Evolutionary conservation across 2,113 vertebrate genomes (phyloP).

Genomic region (Thunnus thynnus): DNA sequence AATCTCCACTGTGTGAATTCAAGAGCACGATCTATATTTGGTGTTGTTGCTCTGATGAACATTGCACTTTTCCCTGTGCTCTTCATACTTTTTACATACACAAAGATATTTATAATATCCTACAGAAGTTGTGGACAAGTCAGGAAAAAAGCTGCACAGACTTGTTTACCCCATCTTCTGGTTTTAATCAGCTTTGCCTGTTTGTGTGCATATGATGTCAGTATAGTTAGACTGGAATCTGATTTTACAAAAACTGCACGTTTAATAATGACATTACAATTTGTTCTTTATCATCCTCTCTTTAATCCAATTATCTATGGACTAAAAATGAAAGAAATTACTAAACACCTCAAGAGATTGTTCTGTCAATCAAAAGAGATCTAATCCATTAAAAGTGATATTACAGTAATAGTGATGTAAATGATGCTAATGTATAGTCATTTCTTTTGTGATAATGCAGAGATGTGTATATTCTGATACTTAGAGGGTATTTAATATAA

Average conservation of each 20-base stretch:
- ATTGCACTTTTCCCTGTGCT: constrained; percentile 1
- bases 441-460: too few relatives aligned
- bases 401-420: too few relatives aligned
- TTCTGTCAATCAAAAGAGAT: constrained; percentile 4
- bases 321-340: constrained; percentile 54
- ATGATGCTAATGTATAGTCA: too few relatives aligned
- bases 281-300: constrained; percentile 37
- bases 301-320: constrained; percentile 63
- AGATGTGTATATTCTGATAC: too few relatives aligned
- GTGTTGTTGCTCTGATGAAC: too few relatives aligned
- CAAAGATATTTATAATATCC: constrained; percentile 34
- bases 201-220: constrained; percentile 23
- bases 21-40: too few relatives aligned
- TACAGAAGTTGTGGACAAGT: not conserved
- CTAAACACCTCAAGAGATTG: constrained; percentile 32
- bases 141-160: constrained; percentile 53
- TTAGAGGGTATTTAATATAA: too few relatives aligned
- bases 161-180: constrained; percentile 59
- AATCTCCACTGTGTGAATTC: constrained; percentile 13
- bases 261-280: constrained; percentile 46
- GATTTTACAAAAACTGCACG: constrained; percentile 32
- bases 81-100: constrained; percentile 58
- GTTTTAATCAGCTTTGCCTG: constrained; percentile 33
- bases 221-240: not conserved
- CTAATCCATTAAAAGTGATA: too few relatives aligned